Evolutionary conservation across 1,140 invertebrate genomes (phyloP), one percentile per base, ranked within the genome.

Genomic region (Latrodectus geometricus): DNA sequence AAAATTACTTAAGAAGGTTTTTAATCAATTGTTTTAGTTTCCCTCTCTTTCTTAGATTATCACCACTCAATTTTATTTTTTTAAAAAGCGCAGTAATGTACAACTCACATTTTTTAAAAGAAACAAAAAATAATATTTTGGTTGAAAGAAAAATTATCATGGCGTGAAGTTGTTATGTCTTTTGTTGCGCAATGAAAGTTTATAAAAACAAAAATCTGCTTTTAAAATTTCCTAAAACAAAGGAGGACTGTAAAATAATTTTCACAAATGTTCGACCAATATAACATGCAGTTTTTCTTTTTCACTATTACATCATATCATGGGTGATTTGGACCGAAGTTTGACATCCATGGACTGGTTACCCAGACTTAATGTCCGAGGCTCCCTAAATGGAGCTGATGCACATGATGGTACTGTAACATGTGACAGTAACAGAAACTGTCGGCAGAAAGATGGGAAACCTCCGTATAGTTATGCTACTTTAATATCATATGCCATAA

Each of bases 401-500:
- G 75, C 75, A 86, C 82, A 54, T 89, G 48, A 91, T 90, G 89
- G 74, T 48, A 15, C 66, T 17, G 68, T 65, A n/a, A 50, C 78
- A 5, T 87, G 79, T 65, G 86, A 81, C 78, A 84, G 72, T 52
- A 84, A 56, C 17, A 83, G 78, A 61, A 77, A 79, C 52, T 88
- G 79, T 69, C 74, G 82, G 15, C 88, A 87, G 21, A 89, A 90
- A 89, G 92, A 93, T 89, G 92, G 92, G 56, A 93, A 93, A 90
- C 93, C 93, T 15, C 92, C 92, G 4, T 93, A 93, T 89, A 95
- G 94, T 89, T 95, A 95, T 90, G 94, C 94, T 65, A 94, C 93
- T 88, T 92, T 95, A 89, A 95, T 95, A 87, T 92, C 93, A 87
- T 91, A 94, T 89, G 94, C 95, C 12, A 95, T 95, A 88, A 95